These are phyloP conservation scores for Aleiodes leptofemur DNA, from an alignment of 2,888 invertebrate genomes.

Conservation along the genomic window DNA sequence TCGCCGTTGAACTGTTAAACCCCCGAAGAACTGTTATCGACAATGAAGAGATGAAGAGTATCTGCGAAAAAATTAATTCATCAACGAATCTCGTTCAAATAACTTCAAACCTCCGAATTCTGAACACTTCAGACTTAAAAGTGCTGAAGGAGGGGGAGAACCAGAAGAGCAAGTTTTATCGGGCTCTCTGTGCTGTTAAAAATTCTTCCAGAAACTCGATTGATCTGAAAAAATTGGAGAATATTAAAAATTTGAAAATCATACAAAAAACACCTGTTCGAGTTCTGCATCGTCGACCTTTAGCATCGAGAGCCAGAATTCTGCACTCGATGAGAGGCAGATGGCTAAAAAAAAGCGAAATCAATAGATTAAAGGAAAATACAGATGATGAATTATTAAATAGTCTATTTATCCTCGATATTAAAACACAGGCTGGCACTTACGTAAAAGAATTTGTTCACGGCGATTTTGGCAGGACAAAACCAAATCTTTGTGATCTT, in stretches of 20 bases:
- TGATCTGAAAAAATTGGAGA: slow-evolving; percentile 77
- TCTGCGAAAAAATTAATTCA: slow-evolving; percentile 80
- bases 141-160: slow-evolving; percentile 91
- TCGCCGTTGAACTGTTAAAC: slow-evolving; percentile 90
- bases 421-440: slow-evolving; percentile 93
- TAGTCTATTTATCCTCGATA: slow-evolving; percentile 79
- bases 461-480: slow-evolving; percentile 94
- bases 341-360: slow-evolving; percentile 59
- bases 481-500: slow-evolving; percentile 84
- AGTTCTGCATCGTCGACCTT: slow-evolving; percentile 90
- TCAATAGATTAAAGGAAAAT: slow-evolving; percentile 51
- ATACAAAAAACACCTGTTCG: slow-evolving; percentile 92
- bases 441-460: slow-evolving; percentile 99
- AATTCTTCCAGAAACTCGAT: slow-evolving; percentile 69
- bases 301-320: slow-evolving; percentile 81
- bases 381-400: slow-evolving; percentile 37
- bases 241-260: slow-evolving; percentile 79
- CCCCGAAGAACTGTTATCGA: slow-evolving; percentile 79
- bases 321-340: slow-evolving; percentile 82
- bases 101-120: slow-evolving; percentile 80
- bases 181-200: slow-evolving; percentile 84
- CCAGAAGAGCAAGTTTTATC: slow-evolving; percentile 90
- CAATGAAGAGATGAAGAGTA: slow-evolving; percentile 75
- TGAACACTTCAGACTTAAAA: slow-evolving; percentile 76
- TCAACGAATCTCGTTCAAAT: slow-evolving; percentile 78